These are phyloP conservation scores for Etheostoma cragini DNA, from an alignment of 2,113 vertebrate species.

Conservation along the genomic window DNA sequence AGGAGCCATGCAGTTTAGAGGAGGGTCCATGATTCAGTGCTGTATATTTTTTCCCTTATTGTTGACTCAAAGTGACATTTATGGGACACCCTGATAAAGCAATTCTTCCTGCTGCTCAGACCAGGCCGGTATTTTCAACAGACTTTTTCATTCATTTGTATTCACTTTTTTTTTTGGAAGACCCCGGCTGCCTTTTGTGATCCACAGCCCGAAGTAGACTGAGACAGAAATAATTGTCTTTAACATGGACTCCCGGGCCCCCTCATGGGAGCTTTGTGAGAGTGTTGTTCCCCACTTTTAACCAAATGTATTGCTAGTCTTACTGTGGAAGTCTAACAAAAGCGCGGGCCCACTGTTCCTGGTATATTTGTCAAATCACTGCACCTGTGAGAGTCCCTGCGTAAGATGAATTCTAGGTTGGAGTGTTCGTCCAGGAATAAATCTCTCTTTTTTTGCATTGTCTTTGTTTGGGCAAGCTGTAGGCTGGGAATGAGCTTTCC, in stretches of 20 bases:
- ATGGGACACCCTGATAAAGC: slow-evolving; percentile 83
- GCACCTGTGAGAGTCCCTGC: slow-evolving; percentile 92
- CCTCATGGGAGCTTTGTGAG: slow-evolving; percentile 80
- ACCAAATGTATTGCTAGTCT: slow-evolving; percentile 93
- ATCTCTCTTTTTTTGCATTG: slow-evolving; percentile 85
- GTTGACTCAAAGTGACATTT: slow-evolving; percentile 84
- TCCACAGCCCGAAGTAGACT: slow-evolving; percentile 76
- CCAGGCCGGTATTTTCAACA: slow-evolving; percentile 67
- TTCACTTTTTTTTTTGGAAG: slow-evolving; percentile 50
- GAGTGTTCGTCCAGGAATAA: slow-evolving; percentile 89
- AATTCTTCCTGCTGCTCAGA: slow-evolving; percentile 76
- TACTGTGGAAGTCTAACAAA: slow-evolving; percentile 88
- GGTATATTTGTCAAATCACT: slow-evolving; percentile 93
- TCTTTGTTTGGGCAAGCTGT: slow-evolving; percentile 77
- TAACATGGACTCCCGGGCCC: slow-evolving; percentile 78
- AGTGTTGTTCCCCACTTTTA: slow-evolving; percentile 86
- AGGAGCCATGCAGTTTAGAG: slow-evolving; percentile 67
- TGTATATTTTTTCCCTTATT: slow-evolving; percentile 69
- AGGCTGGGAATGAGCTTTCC: slow-evolving; percentile 86
- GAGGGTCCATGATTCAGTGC: slow-evolving; percentile 74
- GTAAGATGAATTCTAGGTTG: slow-evolving; percentile 92
- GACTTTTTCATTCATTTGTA: slow-evolving; percentile 73
- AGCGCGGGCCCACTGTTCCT: slow-evolving; percentile 83
- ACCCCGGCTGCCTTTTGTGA: slow-evolving; percentile 79
- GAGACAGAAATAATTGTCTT: slow-evolving; percentile 82